These are phyloP conservation scores for Stictocephala bisonia DNA, from an alignment of 2,888 invertebrate species.

Conservation along the genomic window DNA sequence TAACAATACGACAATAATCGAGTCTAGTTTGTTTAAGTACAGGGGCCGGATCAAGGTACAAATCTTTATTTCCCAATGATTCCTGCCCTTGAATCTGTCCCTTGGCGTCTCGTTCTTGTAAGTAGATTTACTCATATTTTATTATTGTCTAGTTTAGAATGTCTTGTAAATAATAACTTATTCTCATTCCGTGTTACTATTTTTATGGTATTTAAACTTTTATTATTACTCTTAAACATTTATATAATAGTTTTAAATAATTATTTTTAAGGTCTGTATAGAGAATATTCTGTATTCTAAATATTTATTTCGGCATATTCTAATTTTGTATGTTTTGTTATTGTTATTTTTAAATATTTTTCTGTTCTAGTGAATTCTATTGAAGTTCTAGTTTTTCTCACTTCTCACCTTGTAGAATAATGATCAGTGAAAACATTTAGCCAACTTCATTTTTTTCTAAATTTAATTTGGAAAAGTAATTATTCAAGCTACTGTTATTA, in stretches of 20 bases:
- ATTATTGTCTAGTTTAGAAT: neutral
- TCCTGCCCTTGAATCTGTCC: neutral
- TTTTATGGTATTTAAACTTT: conserved; percentile 40
- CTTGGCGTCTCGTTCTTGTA: neutral
- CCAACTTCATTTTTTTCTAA: too few species aligned
- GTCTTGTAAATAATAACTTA: conserved; percentile 31
- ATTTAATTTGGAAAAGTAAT: too few species aligned
- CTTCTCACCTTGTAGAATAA: too few species aligned
- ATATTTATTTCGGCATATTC: conserved; percentile 27
- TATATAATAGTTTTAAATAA: conserved; percentile 29
- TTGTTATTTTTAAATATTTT: too few species aligned
- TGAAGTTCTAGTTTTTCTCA: too few species aligned
- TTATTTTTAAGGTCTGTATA: conserved; percentile 29
- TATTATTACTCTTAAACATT: conserved; percentile 30
- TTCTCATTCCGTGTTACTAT: conserved; percentile 42
- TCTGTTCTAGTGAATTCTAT: too few species aligned
- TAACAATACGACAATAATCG: conserved; percentile 34
- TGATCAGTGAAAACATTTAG: too few species aligned
- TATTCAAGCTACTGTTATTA: too few species aligned
- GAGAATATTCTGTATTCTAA: conserved; percentile 21
- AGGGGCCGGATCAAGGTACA: neutral
- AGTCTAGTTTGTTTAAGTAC: conserved; percentile 2
- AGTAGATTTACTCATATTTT: conserved; percentile 14
- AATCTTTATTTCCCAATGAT: too few species aligned
- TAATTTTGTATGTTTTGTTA: too few species aligned